Percentiles rank a stretch among this genome's conserved stretches.
Evolutionary conservation across 2,888 invertebrate species (phyloP).

Genomic region (Carterocephalus palaemon): DNA sequence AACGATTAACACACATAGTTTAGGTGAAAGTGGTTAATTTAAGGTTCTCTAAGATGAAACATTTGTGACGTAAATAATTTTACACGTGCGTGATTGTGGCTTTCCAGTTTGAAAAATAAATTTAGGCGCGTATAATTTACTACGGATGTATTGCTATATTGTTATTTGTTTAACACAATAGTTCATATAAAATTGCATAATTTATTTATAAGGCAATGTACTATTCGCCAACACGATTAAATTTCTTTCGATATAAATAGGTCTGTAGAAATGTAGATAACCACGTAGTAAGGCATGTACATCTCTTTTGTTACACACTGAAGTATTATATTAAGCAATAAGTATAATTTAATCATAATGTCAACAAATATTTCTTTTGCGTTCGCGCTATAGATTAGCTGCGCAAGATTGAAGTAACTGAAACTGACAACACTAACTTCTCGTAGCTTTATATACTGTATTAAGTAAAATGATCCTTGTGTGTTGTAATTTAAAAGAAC

Average conservation of each 20-base stretch:
- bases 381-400: conserved; percentile 29
- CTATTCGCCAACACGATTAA: conserved; percentile 45
- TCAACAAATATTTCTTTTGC: conserved; percentile 26
- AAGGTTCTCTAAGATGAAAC: conserved; percentile 19
- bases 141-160: conserved; percentile 42
- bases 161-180: conserved; percentile 47
- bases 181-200: conserved; percentile 51
- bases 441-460: conserved; percentile 43
- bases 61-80: conserved; percentile 14
- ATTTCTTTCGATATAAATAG: conserved; percentile 47
- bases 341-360: conserved; percentile 20
- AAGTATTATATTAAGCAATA: conserved; percentile 20
- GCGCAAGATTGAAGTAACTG: conserved; percentile 30
- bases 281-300: conserved; percentile 50
- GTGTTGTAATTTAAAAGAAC: conserved; percentile 67
- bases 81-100: conserved; percentile 37
- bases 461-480: conserved; percentile 48
- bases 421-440: conserved; percentile 36
- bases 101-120: conserved; percentile 25
- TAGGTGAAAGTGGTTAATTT: conserved; percentile 12
- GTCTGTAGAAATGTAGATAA: conserved; percentile 76
- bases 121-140: conserved; percentile 11
- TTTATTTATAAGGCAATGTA: conserved; percentile 60
- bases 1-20: conserved; percentile 10
- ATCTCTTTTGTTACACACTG: conserved; percentile 31